phyloP scores from a whole-genome alignment of 2,888 invertebrate genomes.

The Tinea semifulvella region DNA sequence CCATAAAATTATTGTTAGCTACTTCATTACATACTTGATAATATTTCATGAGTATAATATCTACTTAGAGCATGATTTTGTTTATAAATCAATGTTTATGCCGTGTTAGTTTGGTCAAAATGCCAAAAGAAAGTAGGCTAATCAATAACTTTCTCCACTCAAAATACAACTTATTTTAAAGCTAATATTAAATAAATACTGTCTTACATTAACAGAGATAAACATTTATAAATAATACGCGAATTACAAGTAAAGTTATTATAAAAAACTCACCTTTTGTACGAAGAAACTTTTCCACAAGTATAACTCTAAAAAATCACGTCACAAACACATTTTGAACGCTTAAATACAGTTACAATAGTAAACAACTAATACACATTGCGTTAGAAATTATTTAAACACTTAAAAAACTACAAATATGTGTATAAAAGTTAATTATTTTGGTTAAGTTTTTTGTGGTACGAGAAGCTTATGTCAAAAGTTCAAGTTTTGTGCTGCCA shows the following conservation, averaged over 20 bases:
- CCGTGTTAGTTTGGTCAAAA: too few species aligned
- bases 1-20: too few species aligned
- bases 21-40: too few species aligned
- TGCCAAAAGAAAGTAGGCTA: background rate
- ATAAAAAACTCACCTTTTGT: background rate
- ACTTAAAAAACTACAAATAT: background rate
- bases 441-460: slow-evolving; percentile 58
- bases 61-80: too few species aligned
- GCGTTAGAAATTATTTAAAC: background rate
- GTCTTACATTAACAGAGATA: background rate
- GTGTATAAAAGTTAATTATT: slow-evolving; percentile 25
- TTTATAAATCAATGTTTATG: too few species aligned
- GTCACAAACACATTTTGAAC: slow-evolving; percentile 3
- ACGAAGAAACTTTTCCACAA: background rate
- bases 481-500: slow-evolving; percentile 50
- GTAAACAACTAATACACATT: background rate
- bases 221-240: background rate
- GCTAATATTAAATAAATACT: background rate
- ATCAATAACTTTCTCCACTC: background rate
- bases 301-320: background rate
- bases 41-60: too few species aligned
- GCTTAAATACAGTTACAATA: background rate
- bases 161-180: background rate
- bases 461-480: slow-evolving; percentile 65
- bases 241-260: background rate